Evolutionary conservation across 2,113 vertebrate genomes (phyloP).

Genomic region (Myrmophylax atrothorax): DNA sequence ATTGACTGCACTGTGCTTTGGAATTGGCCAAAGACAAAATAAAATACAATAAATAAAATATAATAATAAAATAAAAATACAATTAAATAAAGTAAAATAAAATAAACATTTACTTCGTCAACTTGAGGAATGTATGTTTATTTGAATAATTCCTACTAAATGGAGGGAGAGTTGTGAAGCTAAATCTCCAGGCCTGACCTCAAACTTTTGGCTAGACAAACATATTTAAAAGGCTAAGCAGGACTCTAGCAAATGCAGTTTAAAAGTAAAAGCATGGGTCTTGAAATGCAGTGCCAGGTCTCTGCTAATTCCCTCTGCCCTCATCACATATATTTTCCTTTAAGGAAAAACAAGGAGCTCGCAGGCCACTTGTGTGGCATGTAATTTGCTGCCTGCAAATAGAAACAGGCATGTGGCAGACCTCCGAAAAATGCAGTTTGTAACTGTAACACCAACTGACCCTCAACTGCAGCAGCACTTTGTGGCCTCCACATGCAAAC

Average conservation of each 20-base stretch:
- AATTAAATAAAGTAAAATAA: not conserved
- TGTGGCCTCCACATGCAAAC: slow-evolving; percentile 33
- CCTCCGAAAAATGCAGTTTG: slow-evolving; percentile 10
- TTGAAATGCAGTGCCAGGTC: not conserved
- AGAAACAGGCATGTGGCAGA: slow-evolving; percentile 7
- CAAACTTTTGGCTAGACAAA: not conserved
- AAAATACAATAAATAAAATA: not conserved
- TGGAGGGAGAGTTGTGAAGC: not conserved
- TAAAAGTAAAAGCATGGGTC: not conserved
- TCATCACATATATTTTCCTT: slow-evolving; percentile 43
- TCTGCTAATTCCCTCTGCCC: not conserved
- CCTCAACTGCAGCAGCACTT: not conserved
- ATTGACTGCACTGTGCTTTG: not conserved
- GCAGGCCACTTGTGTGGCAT: not conserved
- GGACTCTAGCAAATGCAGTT: not conserved
- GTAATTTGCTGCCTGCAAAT: slow-evolving; percentile 12
- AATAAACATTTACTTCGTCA: not conserved
- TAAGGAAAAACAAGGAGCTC: slow-evolving; percentile 21
- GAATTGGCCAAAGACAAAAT: not conserved
- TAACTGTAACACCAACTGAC: not conserved
- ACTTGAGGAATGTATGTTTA: not conserved
- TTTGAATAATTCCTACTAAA: not conserved
- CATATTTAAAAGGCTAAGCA: not conserved
- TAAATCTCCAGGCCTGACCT: not conserved
- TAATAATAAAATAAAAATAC: not conserved